A percentile compares a stretch with the other conserved stretches of the same genome.
Conservation (phyloP, 2,113 vertebrate species). For the Apodemus speciosus region DNA sequence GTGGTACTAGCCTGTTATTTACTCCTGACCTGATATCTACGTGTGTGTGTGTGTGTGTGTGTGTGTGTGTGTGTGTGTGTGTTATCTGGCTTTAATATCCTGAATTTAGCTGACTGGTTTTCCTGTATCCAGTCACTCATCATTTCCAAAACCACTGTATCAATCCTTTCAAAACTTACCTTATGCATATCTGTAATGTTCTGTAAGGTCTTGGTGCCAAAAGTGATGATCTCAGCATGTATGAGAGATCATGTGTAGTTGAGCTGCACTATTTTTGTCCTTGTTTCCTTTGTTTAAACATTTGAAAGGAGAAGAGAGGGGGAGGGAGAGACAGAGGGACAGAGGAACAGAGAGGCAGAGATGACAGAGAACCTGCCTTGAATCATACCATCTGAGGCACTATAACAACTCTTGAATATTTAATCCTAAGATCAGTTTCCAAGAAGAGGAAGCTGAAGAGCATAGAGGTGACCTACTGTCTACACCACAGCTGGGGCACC, state of each 20-base stretch:
- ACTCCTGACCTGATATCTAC: neutral
- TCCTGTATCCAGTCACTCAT: neutral
- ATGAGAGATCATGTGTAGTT: neutral
- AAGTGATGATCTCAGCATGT: neutral
- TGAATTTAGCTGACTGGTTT: neutral
- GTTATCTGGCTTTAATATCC: neutral
- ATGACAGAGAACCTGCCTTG: neutral
- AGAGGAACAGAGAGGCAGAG: neutral
- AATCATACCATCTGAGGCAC: neutral
- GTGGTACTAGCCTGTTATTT: neutral
- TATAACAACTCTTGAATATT: neutral
- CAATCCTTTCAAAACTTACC: neutral
- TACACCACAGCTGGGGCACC: neutral
- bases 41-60: neutral
- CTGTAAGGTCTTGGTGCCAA: neutral
- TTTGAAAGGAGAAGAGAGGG: neutral
- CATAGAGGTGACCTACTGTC: neutral
- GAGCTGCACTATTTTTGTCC: neutral
- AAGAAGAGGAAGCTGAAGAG: neutral
- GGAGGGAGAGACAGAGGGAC: neutral
- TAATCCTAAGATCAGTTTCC: neutral
- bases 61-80: too few species aligned
- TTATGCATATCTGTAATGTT: neutral
- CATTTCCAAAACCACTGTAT: neutral
- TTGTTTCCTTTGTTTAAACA: constrained; percentile 14